Base-by-base conservation (phyloP, 2,797 vertebrate genomes). In the Leptoclinus maculatus region DNA sequence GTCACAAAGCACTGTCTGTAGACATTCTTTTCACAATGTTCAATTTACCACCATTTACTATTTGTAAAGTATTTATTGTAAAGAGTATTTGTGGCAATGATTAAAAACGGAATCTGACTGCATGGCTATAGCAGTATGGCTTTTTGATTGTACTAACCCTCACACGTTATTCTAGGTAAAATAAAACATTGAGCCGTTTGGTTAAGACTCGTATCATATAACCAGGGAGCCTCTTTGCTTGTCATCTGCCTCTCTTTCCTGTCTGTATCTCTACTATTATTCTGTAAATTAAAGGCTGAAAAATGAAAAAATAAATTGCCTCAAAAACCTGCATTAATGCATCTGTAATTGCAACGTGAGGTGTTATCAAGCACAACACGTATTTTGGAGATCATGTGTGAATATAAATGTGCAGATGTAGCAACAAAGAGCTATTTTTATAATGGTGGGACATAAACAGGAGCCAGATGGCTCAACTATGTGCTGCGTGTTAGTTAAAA, bases 371-470 rank as follows among this genome's bases (percentile, higher is more conserved):
- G 47, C 25, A 71, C 68, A 80, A 45, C 9, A 62, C 57, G 63
- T 51, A 34, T 74, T 57, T 70, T 21, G 21, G 41, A 47, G 23
- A 63, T 69, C 34, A 17, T 27, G 17, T 66, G 34, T 66, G 25
- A 75, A 71, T 62, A 60, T 58, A 65, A 56, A 41, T 43, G 41
- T 57, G 58, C 66, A 79, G 49, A 66, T 74, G 64, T n/a, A 60
- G 32, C 57, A 74, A 64, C 45, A 81, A 79, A 54, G 64, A 79
- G 13, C 23, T 66, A 23, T 78, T 82, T 66, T 57, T 29, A 63
- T 74, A 58, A 43, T 54, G 32, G 38, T 39, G 16, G 56, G 41
- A 39, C 47, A 67, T 41, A 77, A 77, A 82, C 9, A 27, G 12
- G 6, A 51, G 32, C 66, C 78, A 86, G 78, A 76, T 86, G 78